These are phyloP conservation scores for Zootoca vivipara DNA, from an alignment of 2,113 vertebrate genomes.

Conservation along the genomic window DNA sequence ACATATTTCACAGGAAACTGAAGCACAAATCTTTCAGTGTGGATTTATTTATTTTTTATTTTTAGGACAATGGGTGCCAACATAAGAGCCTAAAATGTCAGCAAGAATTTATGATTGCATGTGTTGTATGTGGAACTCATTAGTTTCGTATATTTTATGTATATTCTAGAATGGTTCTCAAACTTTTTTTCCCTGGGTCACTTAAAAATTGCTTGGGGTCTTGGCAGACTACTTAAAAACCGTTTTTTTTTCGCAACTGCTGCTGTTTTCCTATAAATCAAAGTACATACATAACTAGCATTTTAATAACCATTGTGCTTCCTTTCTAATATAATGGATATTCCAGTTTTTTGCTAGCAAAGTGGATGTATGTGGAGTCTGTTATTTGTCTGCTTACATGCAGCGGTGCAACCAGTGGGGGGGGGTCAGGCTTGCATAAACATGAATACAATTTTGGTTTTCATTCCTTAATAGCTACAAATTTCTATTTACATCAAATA, in stretches of 20 bases:
- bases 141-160: background rate
- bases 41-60: background rate
- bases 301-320: background rate
- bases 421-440: background rate
- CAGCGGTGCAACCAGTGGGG: too few relatives aligned
- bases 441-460: background rate
- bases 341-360: too few relatives aligned
- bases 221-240: background rate
- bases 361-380: too few relatives aligned
- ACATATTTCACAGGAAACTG: background rate
- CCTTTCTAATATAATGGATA: too few relatives aligned
- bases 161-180: background rate
- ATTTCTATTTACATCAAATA: background rate
- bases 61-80: background rate
- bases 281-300: background rate
- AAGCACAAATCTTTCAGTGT: background rate
- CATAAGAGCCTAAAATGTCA: background rate
- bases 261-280: background rate
- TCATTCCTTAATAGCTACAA: background rate
- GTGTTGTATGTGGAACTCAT: background rate
- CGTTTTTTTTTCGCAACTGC: background rate
- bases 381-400: too few relatives aligned
- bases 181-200: background rate
- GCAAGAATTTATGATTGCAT: background rate
- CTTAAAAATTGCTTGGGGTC: background rate